Evolutionary conservation across 2,797 vertebrate genomes (phyloP).

Genomic region (Smutsia gigantea): DNA sequence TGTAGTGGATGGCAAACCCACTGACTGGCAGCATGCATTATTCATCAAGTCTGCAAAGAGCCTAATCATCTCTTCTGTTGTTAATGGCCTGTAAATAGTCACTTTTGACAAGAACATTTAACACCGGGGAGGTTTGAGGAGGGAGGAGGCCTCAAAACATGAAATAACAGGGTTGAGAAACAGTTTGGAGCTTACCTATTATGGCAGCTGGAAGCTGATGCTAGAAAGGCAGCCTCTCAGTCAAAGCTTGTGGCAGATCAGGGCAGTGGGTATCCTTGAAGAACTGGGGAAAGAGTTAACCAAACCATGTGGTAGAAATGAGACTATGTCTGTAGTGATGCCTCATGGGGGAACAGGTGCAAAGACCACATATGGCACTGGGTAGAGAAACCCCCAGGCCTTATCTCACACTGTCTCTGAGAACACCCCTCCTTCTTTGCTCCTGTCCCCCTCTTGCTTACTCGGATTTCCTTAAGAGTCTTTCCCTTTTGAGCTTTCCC

Average conservation of each 20-base stretch:
- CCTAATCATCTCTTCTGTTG: conserved; percentile 72
- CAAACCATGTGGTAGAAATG: background rate
- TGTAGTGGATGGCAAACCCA: background rate
- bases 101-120: conserved; percentile 82
- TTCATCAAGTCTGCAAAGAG: conserved; percentile 71
- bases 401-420: background rate
- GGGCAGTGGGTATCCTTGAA: background rate
- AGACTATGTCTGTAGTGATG: background rate
- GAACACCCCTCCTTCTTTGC: background rate
- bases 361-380: background rate
- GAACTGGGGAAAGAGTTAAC: background rate
- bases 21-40: conserved; percentile 66
- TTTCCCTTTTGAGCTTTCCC: background rate
- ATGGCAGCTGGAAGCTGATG: background rate
- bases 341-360: background rate
- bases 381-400: background rate
- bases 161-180: background rate
- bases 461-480: background rate
- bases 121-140: conserved; percentile 64
- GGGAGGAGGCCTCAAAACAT: background rate
- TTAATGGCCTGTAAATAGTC: conserved; percentile 80
- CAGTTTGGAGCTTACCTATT: background rate
- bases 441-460: too few species aligned
- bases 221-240: background rate
- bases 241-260: background rate